These are phyloP conservation scores for Clarias platycephalus DNA, from an alignment of 2,797 vertebrate genomes.

Conservation along the genomic window DNA sequence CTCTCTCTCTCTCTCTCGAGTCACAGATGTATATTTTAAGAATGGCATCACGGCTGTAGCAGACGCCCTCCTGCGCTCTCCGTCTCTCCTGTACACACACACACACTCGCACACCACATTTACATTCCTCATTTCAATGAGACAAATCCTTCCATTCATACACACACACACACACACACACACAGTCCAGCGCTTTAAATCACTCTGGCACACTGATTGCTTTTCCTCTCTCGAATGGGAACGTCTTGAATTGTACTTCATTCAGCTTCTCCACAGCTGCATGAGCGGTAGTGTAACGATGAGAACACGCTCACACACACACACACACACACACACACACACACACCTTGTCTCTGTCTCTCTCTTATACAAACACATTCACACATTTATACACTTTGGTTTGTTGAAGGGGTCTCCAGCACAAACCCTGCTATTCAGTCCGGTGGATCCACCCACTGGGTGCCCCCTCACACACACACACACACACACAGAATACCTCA, in stretches of 20 bases:
- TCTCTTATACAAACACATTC: constrained; percentile 2
- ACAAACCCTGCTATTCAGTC: constrained; percentile 15
- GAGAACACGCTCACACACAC: background rate
- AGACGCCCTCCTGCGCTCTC: background rate
- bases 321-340: too few species aligned
- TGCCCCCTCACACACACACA: background rate
- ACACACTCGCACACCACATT: constrained; percentile 1
- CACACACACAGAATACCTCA: background rate
- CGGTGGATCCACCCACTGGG: background rate
- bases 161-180: background rate
- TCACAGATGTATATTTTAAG: constrained; percentile 23
- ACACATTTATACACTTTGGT: background rate
- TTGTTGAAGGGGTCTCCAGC: background rate
- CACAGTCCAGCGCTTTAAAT: background rate
- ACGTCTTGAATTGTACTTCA: background rate
- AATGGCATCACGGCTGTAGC: constrained; percentile 8
- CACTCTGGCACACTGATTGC: background rate
- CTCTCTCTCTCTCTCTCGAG: background rate
- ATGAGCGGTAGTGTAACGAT: background rate
- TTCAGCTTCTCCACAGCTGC: background rate
- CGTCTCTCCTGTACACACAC: background rate
- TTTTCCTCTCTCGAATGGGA: background rate
- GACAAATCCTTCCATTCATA: constrained; percentile 1
- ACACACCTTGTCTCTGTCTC: background rate
- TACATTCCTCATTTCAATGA: constrained; percentile 1